Percentiles rank a stretch among this genome's conserved stretches.
Evolutionary conservation across 2,797 vertebrate genomes (phyloP).

Genomic region (Pseudochirops cupreus): DNA sequence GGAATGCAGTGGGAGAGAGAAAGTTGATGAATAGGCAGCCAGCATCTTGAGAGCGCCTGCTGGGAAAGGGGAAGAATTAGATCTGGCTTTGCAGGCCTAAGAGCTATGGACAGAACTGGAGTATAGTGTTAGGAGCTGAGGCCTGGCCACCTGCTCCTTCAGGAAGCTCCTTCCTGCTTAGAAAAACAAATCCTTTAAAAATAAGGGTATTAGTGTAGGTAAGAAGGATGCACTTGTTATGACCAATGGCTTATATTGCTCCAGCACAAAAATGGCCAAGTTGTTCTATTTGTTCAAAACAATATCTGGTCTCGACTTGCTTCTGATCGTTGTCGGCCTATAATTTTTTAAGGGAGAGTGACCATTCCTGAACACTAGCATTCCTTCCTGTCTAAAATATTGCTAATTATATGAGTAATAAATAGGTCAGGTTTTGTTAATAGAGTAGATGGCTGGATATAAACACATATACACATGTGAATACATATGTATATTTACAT

Average conservation of each 20-base stretch:
- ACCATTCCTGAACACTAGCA: background rate
- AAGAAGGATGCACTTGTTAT: background rate
- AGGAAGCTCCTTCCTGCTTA: background rate
- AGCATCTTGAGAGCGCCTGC: background rate
- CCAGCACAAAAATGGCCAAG: background rate
- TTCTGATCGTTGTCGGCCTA: background rate
- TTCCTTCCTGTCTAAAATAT: too few species aligned
- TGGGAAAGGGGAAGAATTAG: conserved; percentile 14
- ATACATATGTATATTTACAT: too few species aligned
- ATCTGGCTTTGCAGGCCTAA: background rate
- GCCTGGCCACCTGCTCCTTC: conserved; percentile 12
- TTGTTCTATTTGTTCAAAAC: background rate
- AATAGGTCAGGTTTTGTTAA: background rate
- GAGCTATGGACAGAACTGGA: background rate
- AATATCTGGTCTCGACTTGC: background rate
- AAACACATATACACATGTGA: too few species aligned
- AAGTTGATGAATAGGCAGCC: background rate
- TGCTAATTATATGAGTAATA: conserved; percentile 1
- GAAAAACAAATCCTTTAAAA: background rate
- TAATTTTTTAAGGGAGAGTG: background rate
- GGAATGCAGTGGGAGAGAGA: background rate
- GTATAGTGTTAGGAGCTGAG: background rate
- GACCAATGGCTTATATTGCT: background rate
- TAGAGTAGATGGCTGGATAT: background rate
- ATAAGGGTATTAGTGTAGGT: background rate